phyloP scores from a whole-genome alignment of 37 sponge, comb jelly and placozoan genomes.

The Dysidea cf. avara region DNA sequence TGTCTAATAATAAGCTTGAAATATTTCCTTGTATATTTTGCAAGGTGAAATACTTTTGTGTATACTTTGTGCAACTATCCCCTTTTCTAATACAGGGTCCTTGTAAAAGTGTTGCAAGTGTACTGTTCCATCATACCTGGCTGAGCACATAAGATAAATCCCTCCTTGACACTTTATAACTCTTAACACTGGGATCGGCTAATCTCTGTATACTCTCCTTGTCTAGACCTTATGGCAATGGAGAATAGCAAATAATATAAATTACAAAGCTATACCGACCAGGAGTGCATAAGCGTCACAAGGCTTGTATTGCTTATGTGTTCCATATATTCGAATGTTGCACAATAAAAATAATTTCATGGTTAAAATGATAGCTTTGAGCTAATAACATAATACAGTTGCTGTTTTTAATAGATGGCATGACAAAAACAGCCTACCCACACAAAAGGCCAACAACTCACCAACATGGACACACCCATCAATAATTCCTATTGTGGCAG shows the following conservation, averaged over 20 bases:
- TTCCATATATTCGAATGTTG: no score
- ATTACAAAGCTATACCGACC: no score
- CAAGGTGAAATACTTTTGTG: no score
- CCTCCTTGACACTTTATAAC: slow-evolving; percentile 62
- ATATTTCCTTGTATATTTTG: no score
- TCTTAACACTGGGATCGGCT: slow-evolving; percentile 18
- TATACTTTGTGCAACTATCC: no score
- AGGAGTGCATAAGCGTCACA: no score
- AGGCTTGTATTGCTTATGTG: no score
- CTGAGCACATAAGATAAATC: slow-evolving; percentile 60
- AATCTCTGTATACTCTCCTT: slow-evolving; percentile 24
- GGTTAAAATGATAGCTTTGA: no score
- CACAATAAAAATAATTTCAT: no score
- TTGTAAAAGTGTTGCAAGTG: no score
- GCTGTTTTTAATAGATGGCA: not conserved
- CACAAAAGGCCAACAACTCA: not conserved
- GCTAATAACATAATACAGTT: not conserved
- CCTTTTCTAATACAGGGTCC: no score
- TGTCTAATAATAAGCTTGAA: no score
- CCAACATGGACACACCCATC: slow-evolving; percentile 78
- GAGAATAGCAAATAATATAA: not conserved
- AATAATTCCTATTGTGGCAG: slow-evolving; percentile 91
- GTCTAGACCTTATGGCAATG: slow-evolving; percentile 36
- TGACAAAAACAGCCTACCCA: not conserved
- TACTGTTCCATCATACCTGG: slow-evolving; percentile 29